A percentile compares a stretch with the other conserved stretches of the same genome.
Conservation (phyloP, 2,888 invertebrate genomes). For the Rotaria socialis region DNA sequence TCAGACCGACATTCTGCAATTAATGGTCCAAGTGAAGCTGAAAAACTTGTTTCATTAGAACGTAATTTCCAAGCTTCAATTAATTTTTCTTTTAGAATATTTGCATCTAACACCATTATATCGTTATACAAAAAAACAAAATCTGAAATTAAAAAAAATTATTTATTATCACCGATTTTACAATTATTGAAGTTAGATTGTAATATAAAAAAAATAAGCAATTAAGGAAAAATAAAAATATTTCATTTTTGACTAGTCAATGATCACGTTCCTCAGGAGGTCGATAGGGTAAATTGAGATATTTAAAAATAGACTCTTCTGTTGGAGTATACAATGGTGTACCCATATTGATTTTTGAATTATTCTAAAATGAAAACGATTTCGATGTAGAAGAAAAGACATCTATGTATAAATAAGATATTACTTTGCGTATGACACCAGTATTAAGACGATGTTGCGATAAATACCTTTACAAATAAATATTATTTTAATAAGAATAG, state of each 20-base stretch:
- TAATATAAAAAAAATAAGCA: background rate
- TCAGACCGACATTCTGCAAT: conserved; percentile 4
- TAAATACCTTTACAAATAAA: background rate
- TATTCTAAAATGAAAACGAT: conserved; percentile 1
- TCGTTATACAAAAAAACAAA: background rate
- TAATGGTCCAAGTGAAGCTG: background rate
- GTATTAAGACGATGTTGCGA: conserved; percentile 24
- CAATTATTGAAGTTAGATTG: background rate
- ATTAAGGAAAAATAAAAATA: background rate
- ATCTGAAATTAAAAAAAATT: background rate
- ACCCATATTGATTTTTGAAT: conserved; percentile 40
- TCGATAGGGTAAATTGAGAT: conserved; percentile 43
- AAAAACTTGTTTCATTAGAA: background rate
- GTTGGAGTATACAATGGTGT: conserved; percentile 35
- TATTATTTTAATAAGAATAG: background rate
- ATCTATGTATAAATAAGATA: background rate
- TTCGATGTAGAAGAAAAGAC: background rate
- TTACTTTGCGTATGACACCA: conserved; percentile 41
- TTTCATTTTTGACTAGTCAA: conserved; percentile 9
- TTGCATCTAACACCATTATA: background rate
- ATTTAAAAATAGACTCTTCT: conserved; percentile 42
- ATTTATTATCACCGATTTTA: background rate
- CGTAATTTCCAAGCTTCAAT: conserved; percentile 30
- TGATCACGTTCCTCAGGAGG: conserved; percentile 45
- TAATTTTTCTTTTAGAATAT: conserved; percentile 10